Evolutionary conservation across 2,797 vertebrate species (phyloP).

Genomic region (Knipowitschia caucasica): DNA sequence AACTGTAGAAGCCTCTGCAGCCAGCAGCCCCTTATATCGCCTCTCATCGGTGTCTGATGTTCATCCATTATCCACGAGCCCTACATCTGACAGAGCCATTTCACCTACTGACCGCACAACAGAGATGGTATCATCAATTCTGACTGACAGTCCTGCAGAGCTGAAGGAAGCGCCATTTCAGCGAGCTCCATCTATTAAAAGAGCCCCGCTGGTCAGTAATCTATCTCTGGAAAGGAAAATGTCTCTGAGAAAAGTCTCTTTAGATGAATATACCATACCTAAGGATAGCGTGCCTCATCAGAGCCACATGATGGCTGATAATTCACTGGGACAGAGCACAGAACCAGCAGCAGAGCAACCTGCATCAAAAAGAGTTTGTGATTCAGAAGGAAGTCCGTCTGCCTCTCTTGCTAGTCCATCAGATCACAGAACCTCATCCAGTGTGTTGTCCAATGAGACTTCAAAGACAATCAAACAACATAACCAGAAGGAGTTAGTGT

Average conservation of each 20-base stretch:
- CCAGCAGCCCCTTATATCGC: constrained; percentile 47
- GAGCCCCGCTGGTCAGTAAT: constrained; percentile 62
- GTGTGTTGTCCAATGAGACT: constrained; percentile 44
- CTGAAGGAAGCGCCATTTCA: constrained; percentile 25
- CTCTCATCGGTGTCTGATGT: constrained; percentile 51
- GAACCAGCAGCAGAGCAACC: constrained; percentile 10
- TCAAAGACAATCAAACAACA: constrained; percentile 8
- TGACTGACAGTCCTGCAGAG: constrained; percentile 14
- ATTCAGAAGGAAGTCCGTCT: constrained; percentile 26
- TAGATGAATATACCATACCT: constrained; percentile 53
- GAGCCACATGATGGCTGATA: constrained; percentile 20
- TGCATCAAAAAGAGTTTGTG: constrained; percentile 12
- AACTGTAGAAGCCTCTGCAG: constrained; percentile 23
- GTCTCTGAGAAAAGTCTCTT: constrained; percentile 57
- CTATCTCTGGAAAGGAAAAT: constrained; percentile 67
- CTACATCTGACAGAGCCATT: constrained; percentile 29
- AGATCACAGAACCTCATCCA: constrained; percentile 40
- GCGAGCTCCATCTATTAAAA: constrained; percentile 56
- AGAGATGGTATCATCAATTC: constrained; percentile 29
- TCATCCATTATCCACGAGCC: constrained; percentile 37
- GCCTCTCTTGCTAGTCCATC: constrained; percentile 49
- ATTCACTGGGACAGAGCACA: constrained; percentile 12
- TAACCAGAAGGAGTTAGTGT: constrained; percentile 18
- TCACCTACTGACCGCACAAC: constrained; percentile 25
- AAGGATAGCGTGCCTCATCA: constrained; percentile 24